A percentile compares a stretch with the other conserved stretches of the same genome.
phyloP scores from a whole-genome alignment of 2,113 vertebrate genomes.

The Pterocles burchelli region DNA sequence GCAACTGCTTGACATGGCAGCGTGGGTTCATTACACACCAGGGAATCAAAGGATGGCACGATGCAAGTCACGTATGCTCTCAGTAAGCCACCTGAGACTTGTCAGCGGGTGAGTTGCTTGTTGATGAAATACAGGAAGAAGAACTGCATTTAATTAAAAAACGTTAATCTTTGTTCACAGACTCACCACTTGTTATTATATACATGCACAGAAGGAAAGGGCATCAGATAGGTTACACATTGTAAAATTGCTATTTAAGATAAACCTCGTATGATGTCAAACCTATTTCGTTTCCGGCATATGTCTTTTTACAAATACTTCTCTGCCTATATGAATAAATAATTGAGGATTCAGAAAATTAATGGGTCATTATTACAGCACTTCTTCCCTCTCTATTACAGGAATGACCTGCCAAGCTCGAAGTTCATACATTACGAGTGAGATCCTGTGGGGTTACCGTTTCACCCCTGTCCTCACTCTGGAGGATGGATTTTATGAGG shows the following conservation, averaged over 20 bases:
- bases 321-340: background rate
- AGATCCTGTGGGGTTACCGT: conserved; percentile 97
- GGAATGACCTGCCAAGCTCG: conserved; percentile 98
- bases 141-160: background rate
- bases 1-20: background rate
- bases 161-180: background rate
- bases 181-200: background rate
- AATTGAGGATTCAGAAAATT: background rate
- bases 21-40: background rate
- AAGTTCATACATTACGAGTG: conserved; percentile 93
- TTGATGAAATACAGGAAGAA: background rate
- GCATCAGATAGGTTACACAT: background rate
- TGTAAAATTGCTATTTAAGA: background rate
- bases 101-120: background rate
- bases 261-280: background rate
- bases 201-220: background rate
- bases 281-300: background rate
- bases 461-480: conserved; percentile 96
- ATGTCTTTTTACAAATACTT: background rate
- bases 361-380: background rate
- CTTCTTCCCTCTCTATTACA: conserved; percentile 64
- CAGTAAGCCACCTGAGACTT: background rate
- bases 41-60: background rate
- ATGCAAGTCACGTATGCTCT: background rate
- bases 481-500: conserved; percentile 97